Conservation (phyloP, 2,888 invertebrate genomes). For the Geophilus truncorum region DNA sequence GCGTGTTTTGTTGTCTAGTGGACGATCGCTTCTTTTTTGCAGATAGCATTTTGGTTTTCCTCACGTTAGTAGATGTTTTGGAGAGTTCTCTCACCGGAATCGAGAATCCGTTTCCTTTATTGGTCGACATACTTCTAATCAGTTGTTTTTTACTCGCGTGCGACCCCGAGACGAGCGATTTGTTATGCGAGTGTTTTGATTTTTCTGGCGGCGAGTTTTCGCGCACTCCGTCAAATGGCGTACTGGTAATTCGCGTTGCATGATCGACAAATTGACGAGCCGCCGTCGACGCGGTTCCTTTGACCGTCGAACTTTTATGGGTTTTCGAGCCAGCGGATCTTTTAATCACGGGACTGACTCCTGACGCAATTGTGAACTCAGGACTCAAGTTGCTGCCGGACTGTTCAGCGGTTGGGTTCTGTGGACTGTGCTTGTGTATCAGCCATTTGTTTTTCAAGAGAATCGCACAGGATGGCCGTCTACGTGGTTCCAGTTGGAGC, state of each 20-base stretch:
- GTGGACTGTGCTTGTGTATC: not conserved
- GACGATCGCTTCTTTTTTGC: not conserved
- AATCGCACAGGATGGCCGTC: constrained; percentile 11
- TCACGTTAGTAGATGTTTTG: not conserved
- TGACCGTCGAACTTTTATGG: not conserved
- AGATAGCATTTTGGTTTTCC: not conserved
- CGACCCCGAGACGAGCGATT: not conserved
- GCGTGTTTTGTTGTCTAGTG: not conserved
- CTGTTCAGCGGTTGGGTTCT: not conserved
- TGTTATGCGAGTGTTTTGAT: not conserved
- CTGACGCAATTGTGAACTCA: not conserved
- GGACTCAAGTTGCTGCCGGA: not conserved
- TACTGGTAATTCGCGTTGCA: not conserved
- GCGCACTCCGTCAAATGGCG: not conserved
- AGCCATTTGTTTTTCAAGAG: constrained; percentile 27
- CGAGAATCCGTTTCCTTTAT: not conserved
- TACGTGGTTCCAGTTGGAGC: constrained; percentile 9
- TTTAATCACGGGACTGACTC: not conserved
- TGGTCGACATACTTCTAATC: not conserved
- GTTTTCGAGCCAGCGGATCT: not conserved
- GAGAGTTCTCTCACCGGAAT: not conserved
- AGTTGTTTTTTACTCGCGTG: not conserved
- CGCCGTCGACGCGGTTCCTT: not conserved
- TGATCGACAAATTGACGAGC: not conserved
- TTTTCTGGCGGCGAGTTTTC: not conserved